These are phyloP conservation scores for Apodemia zela DNA, from an alignment of 2,888 invertebrate species.

Conservation along the genomic window DNA sequence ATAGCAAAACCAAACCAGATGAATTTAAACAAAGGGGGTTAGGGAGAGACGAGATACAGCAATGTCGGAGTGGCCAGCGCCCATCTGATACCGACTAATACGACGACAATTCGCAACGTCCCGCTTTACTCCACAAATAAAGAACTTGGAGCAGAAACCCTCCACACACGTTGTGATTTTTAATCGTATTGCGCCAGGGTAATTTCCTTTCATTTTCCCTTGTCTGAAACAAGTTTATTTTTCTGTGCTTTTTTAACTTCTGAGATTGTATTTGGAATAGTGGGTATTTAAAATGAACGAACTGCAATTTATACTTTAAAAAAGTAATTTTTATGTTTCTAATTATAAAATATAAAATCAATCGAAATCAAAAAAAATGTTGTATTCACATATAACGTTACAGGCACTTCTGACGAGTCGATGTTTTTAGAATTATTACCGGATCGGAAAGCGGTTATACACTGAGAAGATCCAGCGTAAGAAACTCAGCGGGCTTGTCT, in stretches of 20 bases:
- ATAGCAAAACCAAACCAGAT: conserved; percentile 40
- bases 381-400: too few species aligned
- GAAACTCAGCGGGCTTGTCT: too few species aligned
- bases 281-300: too few species aligned
- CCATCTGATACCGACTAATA: conserved; percentile 63
- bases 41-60: conserved; percentile 34
- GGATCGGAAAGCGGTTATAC: too few species aligned
- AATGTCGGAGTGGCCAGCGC: conserved; percentile 40
- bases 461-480: too few species aligned
- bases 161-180: conserved; percentile 25
- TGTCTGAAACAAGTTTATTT: conserved; percentile 5
- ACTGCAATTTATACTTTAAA: too few species aligned
- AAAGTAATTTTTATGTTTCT: too few species aligned
- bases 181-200: conserved; percentile 8
- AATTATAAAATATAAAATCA: too few species aligned
- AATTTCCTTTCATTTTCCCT: conserved; percentile 22
- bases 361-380: too few species aligned
- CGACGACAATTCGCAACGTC: conserved; percentile 67
- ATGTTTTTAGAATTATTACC: too few species aligned
- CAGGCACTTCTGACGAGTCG: too few species aligned
- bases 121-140: conserved; percentile 40
- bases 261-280: neutral
- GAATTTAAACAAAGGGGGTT: conserved; percentile 38
- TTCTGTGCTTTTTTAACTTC: neutral
- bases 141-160: conserved; percentile 13